These are phyloP conservation scores for Umimayanthus kanabou DNA, from an alignment of 92 coral and sea anemone species.

Conservation along the genomic window DNA sequence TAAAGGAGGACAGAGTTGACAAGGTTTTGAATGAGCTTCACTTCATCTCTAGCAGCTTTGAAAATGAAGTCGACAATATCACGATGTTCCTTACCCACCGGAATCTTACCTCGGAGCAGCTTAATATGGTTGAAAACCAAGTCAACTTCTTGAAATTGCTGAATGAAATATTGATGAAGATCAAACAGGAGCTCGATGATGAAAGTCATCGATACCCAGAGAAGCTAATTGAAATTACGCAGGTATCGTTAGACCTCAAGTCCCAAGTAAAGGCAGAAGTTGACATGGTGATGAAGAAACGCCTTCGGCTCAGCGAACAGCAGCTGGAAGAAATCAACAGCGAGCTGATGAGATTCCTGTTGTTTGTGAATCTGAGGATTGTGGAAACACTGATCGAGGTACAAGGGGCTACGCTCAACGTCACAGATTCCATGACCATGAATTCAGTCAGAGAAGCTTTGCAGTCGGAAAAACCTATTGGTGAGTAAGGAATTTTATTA, in stretches of 20 bases:
- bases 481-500: slow-evolving; percentile 27
- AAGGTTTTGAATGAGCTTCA: background rate
- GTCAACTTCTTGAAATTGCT: slow-evolving; percentile 65
- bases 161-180: slow-evolving; percentile 8
- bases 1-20: background rate
- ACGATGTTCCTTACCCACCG: background rate
- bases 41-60: slow-evolving; percentile 8
- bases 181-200: background rate
- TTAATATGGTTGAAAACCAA: slow-evolving; percentile 77
- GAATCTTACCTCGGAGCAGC: slow-evolving; percentile 55
- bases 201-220: background rate
- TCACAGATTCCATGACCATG: background rate
- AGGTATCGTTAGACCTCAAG: background rate
- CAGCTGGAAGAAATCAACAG: slow-evolving; percentile 78
- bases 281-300: slow-evolving; percentile 48
- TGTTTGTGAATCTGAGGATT: slow-evolving; percentile 53
- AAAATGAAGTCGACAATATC: slow-evolving; percentile 6
- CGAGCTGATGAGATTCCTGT: slow-evolving; percentile 62
- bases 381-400: slow-evolving; percentile 46
- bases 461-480: slow-evolving; percentile 51
- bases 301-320: slow-evolving; percentile 73
- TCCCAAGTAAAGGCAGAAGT: slow-evolving; percentile 41
- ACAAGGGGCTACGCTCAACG: slow-evolving; percentile 11
- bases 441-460: slow-evolving; percentile 39
- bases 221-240: background rate